These are phyloP conservation scores for Agrochola litura DNA, from an alignment of 2,888 invertebrate species.

Conservation along the genomic window DNA sequence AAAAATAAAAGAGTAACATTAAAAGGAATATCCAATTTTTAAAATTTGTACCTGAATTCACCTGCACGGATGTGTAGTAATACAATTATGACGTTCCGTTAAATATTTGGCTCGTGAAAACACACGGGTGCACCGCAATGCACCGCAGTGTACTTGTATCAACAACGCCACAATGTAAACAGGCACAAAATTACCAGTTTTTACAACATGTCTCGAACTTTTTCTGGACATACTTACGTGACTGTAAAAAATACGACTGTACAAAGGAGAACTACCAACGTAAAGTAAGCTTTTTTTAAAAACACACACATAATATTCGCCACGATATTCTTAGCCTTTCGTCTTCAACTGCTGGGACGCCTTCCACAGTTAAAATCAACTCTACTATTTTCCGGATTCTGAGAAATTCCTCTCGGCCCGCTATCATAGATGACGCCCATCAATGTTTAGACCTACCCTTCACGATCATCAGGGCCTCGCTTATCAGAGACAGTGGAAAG, in stretches of 20 bases:
- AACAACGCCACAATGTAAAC: constrained; percentile 22
- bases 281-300: too few relatives aligned
- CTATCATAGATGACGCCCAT: neutral
- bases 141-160: constrained; percentile 52
- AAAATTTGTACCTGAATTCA: constrained; percentile 36
- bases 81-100: constrained; percentile 55
- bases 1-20: constrained; percentile 32
- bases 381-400: neutral
- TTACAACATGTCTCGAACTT: neutral
- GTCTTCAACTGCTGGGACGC: too few relatives aligned
- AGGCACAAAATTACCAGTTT: constrained; percentile 27
- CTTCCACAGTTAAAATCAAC: neutral
- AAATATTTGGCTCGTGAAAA: constrained; percentile 57
- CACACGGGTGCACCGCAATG: constrained; percentile 49
- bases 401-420: neutral
- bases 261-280: neutral
- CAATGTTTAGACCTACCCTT: neutral
- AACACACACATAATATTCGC: neutral
- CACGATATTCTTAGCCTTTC: neutral
- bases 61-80: constrained; percentile 41
- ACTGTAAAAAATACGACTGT: too few relatives aligned
- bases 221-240: neutral
- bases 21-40: constrained; percentile 38
- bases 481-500: neutral
- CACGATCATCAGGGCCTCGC: neutral